phyloP scores from a whole-genome alignment of 2,797 vertebrate species.

The Chelon auratus region DNA sequence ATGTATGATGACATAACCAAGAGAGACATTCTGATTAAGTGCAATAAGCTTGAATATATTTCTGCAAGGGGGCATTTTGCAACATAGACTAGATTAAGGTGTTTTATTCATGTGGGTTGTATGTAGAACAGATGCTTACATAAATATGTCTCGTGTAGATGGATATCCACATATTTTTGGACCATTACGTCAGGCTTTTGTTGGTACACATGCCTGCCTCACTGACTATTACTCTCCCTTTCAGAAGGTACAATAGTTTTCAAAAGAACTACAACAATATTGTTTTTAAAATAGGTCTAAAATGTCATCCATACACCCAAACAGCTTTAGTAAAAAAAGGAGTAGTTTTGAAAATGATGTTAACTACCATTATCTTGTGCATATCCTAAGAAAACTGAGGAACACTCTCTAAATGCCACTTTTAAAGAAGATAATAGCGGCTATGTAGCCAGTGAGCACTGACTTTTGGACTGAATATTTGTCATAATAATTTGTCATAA shows the following conservation, averaged over 20 bases:
- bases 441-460: constrained; percentile 4
- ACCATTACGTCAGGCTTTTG: constrained; percentile 33
- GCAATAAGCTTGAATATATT: constrained; percentile 27
- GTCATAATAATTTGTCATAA: constrained; percentile 22
- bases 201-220: constrained; percentile 17
- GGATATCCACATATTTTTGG: constrained; percentile 33
- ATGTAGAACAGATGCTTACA: constrained; percentile 39
- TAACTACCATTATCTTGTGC: constrained; percentile 26
- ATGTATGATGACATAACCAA: constrained; percentile 65
- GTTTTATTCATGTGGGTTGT: constrained; percentile 20
- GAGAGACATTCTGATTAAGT: constrained; percentile 24
- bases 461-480: constrained; percentile 29
- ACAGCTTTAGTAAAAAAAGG: too few species aligned
- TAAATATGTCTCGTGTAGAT: constrained; percentile 39
- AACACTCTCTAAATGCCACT: constrained; percentile 2
- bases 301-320: not conserved
- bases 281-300: constrained; percentile 26
- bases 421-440: constrained; percentile 8
- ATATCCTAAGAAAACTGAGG: constrained; percentile 21
- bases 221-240: not conserved
- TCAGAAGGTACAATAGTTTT: not conserved
- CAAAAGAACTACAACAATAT: constrained; percentile 8
- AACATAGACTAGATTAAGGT: not conserved
- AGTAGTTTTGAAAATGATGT: not conserved
- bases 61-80: constrained; percentile 26